Evolutionary conservation across 2,888 invertebrate species (phyloP).

Genomic region (Chouioia cunea): DNA sequence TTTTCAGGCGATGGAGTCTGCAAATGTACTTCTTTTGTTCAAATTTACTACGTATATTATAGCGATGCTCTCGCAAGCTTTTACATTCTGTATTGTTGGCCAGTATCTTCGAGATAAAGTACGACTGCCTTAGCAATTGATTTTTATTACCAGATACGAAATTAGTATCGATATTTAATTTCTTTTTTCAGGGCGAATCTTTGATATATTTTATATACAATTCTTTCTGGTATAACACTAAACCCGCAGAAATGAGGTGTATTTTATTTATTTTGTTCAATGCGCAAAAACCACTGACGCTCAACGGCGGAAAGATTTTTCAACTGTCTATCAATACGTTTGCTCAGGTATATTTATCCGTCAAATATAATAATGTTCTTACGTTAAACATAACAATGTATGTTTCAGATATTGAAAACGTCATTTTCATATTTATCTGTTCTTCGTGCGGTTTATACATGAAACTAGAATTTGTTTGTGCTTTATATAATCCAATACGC

Average conservation of each 20-base stretch:
- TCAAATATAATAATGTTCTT: too few relatives aligned
- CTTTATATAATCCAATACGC: too few relatives aligned
- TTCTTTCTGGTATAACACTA: too few relatives aligned
- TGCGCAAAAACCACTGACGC: too few relatives aligned
- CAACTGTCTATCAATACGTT: too few relatives aligned
- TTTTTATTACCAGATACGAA: neutral
- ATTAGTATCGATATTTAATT: neutral
- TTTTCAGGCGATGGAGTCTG: slow-evolving; percentile 43
- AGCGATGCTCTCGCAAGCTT: slow-evolving; percentile 45
- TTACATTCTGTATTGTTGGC: slow-evolving; percentile 52
- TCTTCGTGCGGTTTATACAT: slow-evolving; percentile 12
- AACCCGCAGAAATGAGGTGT: too few relatives aligned
- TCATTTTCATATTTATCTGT: slow-evolving; percentile 19
- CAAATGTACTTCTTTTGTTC: slow-evolving; percentile 9
- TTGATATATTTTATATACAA: too few relatives aligned
- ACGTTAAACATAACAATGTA: too few relatives aligned
- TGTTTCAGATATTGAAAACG: slow-evolving; percentile 18
- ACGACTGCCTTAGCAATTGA: neutral
- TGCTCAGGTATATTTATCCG: too few relatives aligned
- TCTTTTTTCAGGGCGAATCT: neutral
- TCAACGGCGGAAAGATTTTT: too few relatives aligned
- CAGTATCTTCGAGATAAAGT: slow-evolving; percentile 54
- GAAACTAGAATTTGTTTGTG: too few relatives aligned
- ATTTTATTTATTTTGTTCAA: too few relatives aligned
- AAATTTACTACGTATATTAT: slow-evolving; percentile 37